phyloP scores from a whole-genome alignment of 2,888 invertebrate genomes.

The Andrena flavipes region DNA sequence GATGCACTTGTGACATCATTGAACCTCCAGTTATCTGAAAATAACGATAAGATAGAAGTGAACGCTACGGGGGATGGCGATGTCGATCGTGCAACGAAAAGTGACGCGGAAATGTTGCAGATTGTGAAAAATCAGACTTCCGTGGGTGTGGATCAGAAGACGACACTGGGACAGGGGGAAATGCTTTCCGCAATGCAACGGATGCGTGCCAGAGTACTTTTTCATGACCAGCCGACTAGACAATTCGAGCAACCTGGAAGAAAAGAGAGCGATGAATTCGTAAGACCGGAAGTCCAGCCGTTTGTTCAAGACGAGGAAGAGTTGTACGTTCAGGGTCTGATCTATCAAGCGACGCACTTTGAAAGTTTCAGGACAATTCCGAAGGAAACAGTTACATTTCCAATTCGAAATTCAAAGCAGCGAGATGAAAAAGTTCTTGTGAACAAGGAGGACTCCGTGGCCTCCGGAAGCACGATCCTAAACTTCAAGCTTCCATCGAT shows the following conservation, averaged over 20 bases:
- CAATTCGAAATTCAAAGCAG: not conserved
- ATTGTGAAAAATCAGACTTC: not conserved
- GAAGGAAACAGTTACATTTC: not conserved
- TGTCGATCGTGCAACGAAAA: not conserved
- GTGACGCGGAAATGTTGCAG: not conserved
- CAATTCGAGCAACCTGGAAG: not conserved
- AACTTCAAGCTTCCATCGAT: conserved; percentile 9
- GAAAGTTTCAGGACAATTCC: conserved; percentile 3
- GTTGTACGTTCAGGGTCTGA: not conserved
- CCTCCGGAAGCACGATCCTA: not conserved
- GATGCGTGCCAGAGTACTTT: not conserved
- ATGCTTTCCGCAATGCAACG: not conserved
- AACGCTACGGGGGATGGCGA: not conserved
- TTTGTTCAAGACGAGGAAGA: not conserved
- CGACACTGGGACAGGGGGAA: not conserved
- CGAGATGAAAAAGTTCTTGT: not conserved
- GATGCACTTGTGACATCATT: not conserved
- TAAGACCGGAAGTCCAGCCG: not conserved
- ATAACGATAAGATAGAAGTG: not conserved
- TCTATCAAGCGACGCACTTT: conserved; percentile 2
- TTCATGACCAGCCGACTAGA: not conserved
- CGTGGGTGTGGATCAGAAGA: not conserved
- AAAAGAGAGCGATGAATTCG: not conserved
- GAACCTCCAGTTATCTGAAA: not conserved
- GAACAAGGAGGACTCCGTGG: not conserved